phyloP scores from a whole-genome alignment of 2,797 vertebrate species.

The Argya squamiceps region DNA sequence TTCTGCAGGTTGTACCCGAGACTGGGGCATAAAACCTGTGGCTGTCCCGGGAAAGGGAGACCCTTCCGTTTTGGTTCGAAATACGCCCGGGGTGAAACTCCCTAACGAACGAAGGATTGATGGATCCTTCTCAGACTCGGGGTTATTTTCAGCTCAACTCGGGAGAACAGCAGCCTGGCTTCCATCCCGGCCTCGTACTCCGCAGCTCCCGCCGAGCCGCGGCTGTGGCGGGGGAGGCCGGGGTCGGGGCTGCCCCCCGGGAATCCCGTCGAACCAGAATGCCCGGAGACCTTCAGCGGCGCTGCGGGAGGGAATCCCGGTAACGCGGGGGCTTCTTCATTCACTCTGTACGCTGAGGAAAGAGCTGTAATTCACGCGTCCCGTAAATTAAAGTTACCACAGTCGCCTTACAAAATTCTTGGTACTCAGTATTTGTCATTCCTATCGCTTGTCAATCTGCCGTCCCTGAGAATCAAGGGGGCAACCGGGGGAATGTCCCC shows the following conservation, averaged over 20 bases:
- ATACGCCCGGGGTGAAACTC: not conserved
- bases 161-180: not conserved
- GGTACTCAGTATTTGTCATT: not conserved
- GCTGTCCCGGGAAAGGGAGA: not conserved
- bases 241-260: not conserved
- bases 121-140: not conserved
- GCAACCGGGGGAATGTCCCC: not conserved
- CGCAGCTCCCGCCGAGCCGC: not conserved
- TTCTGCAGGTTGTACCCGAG: not conserved
- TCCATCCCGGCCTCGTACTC: not conserved
- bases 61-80: not conserved
- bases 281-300: not conserved
- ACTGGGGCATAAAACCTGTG: not conserved
- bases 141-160: not conserved
- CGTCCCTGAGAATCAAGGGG: not conserved
- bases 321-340: not conserved
- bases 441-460: not conserved
- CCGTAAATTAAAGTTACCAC: not conserved
- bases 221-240: not conserved
- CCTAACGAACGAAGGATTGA: not conserved
- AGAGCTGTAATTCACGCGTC: not conserved
- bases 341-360: not conserved
- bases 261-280: not conserved
- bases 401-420: not conserved
- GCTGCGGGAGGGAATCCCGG: not conserved